Evolutionary conservation across 2,113 vertebrate genomes (phyloP).

Genomic region (Centropristis striata): DNA sequence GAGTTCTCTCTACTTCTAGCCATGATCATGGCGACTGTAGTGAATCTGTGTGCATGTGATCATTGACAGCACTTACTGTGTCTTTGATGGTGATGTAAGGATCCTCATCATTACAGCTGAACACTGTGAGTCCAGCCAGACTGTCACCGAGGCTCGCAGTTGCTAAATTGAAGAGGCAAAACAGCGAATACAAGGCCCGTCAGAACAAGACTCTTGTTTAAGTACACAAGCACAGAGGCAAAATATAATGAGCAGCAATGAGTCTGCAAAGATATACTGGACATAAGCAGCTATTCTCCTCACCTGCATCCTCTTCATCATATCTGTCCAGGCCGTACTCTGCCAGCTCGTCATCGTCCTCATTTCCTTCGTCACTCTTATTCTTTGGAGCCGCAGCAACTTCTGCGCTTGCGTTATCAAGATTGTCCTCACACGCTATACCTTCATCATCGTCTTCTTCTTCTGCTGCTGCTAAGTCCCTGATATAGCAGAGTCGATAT

Average conservation of each 20-base stretch:
- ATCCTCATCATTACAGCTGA: slow-evolving; percentile 92
- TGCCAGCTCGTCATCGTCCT: slow-evolving; percentile 86
- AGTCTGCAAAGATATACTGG: not conserved
- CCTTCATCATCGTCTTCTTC: slow-evolving; percentile 83
- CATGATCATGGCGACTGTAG: not conserved
- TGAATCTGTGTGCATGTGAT: not conserved
- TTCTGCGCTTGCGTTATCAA: slow-evolving; percentile 25
- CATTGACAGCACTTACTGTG: slow-evolving; percentile 86
- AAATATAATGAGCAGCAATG: not conserved
- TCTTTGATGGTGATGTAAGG: slow-evolving; percentile 96
- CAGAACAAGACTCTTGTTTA: not conserved
- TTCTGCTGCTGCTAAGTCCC: slow-evolving; percentile 77
- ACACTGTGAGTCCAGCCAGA: slow-evolving; percentile 92
- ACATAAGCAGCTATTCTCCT: not conserved
- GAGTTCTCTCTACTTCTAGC: too few species aligned
- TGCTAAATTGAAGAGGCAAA: slow-evolving; percentile 73
- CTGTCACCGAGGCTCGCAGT: slow-evolving; percentile 91
- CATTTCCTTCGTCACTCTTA: slow-evolving; percentile 64
- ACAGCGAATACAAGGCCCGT: not conserved
- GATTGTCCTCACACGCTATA: slow-evolving; percentile 46
- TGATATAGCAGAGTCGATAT: not conserved
- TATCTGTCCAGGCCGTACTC: slow-evolving; percentile 94
- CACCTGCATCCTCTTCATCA: slow-evolving; percentile 90
- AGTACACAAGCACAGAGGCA: not conserved
- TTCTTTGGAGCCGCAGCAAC: slow-evolving; percentile 52